phyloP scores from a whole-genome alignment of 1,140 invertebrate species.

The Pseudomyrmex pallidus region DNA sequence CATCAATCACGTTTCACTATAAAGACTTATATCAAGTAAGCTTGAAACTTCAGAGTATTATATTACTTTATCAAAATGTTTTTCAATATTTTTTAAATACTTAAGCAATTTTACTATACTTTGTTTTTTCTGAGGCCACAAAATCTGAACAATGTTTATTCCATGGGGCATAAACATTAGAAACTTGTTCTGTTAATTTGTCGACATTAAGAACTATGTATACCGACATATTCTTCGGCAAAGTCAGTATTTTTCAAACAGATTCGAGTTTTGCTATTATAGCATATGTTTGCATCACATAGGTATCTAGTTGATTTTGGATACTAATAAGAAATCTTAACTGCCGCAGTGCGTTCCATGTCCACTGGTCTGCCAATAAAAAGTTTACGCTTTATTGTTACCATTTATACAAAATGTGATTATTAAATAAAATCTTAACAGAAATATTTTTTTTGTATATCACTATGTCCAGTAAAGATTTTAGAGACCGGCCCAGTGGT shows the following conservation, averaged over 20 bases:
- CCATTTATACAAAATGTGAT: neutral
- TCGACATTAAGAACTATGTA: constrained; percentile 92
- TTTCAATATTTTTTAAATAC: too few relatives aligned
- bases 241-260: constrained; percentile 87
- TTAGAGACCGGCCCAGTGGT: too few relatives aligned
- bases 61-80: too few relatives aligned
- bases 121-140: constrained; percentile 72
- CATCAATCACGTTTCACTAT: too few relatives aligned
- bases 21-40: too few relatives aligned
- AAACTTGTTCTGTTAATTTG: constrained; percentile 84
- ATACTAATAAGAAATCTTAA: constrained; percentile 89
- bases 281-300: too few relatives aligned
- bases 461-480: constrained; percentile 85
- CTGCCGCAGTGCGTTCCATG: too few relatives aligned
- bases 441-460: constrained; percentile 87
- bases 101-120: too few relatives aligned
- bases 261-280: too few relatives aligned
- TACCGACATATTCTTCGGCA: constrained; percentile 87
- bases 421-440: neutral
- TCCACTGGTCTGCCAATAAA: constrained; percentile 88
- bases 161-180: constrained; percentile 86
- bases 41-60: too few relatives aligned
- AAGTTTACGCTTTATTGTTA: too few relatives aligned
- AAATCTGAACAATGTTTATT: constrained; percentile 83
- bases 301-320: too few relatives aligned